A percentile compares a stretch with the other conserved stretches of the same genome.
Conservation (phyloP, 1,140 invertebrate genomes). For the Thereuonema tuberculata region DNA sequence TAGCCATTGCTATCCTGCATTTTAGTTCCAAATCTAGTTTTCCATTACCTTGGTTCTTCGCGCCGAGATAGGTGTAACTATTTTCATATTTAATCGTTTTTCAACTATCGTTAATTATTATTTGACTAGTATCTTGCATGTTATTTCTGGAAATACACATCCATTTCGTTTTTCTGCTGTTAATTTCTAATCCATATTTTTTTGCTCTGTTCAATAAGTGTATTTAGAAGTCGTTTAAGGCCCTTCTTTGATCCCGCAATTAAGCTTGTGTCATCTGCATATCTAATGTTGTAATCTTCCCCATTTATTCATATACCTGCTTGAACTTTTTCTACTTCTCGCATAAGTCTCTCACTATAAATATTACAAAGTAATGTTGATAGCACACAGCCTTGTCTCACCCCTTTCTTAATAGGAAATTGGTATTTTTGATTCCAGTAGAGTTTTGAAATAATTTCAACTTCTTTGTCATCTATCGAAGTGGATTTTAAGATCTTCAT, state of each 20-base stretch:
- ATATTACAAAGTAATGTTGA: background rate
- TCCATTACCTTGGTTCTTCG: background rate
- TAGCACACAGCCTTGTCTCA: background rate
- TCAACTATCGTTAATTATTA: background rate
- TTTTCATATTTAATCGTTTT: background rate
- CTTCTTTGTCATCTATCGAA: background rate
- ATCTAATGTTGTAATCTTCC: background rate
- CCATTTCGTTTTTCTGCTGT: background rate
- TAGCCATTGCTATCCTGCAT: background rate
- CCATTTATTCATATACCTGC: background rate
- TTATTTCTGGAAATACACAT: background rate
- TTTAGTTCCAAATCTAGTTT: background rate
- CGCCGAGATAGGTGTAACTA: background rate
- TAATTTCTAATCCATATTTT: background rate
- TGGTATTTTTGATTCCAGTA: background rate
- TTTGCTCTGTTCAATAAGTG: background rate
- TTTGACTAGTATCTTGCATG: background rate
- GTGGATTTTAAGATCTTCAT: background rate
- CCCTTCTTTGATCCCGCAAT: background rate
- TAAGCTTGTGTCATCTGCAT: background rate
- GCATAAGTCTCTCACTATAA: background rate
- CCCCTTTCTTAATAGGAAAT: background rate
- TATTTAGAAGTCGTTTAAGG: too few species aligned
- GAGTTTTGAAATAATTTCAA: background rate
- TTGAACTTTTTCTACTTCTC: too few species aligned